Evolutionary conservation across 2,797 vertebrate species (phyloP).

Genomic region (Clarias platycephalus): DNA sequence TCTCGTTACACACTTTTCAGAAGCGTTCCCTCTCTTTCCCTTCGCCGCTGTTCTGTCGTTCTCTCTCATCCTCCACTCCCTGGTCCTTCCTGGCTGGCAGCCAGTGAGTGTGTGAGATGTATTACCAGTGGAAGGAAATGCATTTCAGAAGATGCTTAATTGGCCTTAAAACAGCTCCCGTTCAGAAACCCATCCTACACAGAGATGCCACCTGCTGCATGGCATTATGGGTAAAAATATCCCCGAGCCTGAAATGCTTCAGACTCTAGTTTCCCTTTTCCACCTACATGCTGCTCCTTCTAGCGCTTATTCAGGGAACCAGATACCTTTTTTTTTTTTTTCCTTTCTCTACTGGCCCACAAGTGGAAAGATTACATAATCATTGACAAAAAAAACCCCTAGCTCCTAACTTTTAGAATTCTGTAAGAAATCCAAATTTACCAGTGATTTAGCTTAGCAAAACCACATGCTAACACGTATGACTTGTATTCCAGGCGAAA

Average conservation of each 20-base stretch:
- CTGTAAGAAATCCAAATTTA: neutral
- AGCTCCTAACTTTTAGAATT: neutral
- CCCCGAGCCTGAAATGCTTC: neutral
- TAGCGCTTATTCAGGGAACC: neutral
- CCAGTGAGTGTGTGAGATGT: slow-evolving; percentile 64
- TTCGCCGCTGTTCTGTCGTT: neutral
- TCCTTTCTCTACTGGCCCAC: neutral
- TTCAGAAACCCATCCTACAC: slow-evolving; percentile 68
- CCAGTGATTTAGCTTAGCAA: too few relatives aligned
- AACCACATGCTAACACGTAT: too few relatives aligned
- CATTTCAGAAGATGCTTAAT: slow-evolving; percentile 81
- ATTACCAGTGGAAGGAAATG: slow-evolving; percentile 79
- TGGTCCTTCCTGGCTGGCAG: slow-evolving; percentile 62
- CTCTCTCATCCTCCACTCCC: slow-evolving; percentile 52
- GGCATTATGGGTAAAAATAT: slow-evolving; percentile 36
- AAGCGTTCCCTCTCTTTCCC: slow-evolving; percentile 13
- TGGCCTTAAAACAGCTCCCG: slow-evolving; percentile 79
- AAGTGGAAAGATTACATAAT: slow-evolving; percentile 3
- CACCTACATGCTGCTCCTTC: slow-evolving; percentile 18
- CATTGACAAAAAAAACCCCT: neutral
- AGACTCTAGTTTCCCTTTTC: neutral
- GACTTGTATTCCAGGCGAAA: too few relatives aligned
- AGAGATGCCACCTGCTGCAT: slow-evolving; percentile 29
- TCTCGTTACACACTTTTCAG: slow-evolving; percentile 36
- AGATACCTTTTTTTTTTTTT: neutral